Evolutionary conservation across 2,113 vertebrate genomes (phyloP), one percentile per base, ranked within the genome.

Genomic region (Burhinus bistriatus): DNA sequence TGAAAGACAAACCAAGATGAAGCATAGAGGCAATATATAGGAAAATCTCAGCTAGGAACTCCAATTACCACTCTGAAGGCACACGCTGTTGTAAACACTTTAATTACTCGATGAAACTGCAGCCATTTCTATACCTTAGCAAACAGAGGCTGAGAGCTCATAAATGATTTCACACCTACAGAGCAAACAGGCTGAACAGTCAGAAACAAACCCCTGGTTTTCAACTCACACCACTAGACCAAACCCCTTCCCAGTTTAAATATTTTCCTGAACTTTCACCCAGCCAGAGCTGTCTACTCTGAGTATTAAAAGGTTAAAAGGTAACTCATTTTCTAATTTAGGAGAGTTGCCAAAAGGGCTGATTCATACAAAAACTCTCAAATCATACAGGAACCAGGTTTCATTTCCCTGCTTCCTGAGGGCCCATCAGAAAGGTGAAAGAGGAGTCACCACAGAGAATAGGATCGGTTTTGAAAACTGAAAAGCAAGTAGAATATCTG

Each of bases 321-420:
- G 87, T 75, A 95, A 88, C 58, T 89, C 54, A 54, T 89, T 94
- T 96, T 96, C 92, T 89, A 95, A 95, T 88, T 97, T 84, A 72
- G 89, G 92, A 97, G 40, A 55, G 55, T 64, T 95, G 96, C 95
- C 97, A 97, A 94, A 95, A 93, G 55, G 52, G 78, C 87, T 94
- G 93, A 96, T 93, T 93, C 77, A 95, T 45, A 90, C 72, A 84
- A 93, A 94, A 94, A 54, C 62, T 76, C 90, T 83, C 86, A 95
- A 97, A 97, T 94, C 75, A 86, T 96, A 96, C 97, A 97, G 97
- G 97, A 98, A 97, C 91, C 95, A 96, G 93, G 89, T 92, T 96
- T 97, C 90, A 97, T 96, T 97, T 92, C 90, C 92, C 96, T 71
- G 72, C 91, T 97, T 97, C 97, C 96, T 95, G 87, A 90, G 83